Base-by-base conservation (phyloP, 2,113 vertebrate species). In the Puffinus mauretanicus region DNA sequence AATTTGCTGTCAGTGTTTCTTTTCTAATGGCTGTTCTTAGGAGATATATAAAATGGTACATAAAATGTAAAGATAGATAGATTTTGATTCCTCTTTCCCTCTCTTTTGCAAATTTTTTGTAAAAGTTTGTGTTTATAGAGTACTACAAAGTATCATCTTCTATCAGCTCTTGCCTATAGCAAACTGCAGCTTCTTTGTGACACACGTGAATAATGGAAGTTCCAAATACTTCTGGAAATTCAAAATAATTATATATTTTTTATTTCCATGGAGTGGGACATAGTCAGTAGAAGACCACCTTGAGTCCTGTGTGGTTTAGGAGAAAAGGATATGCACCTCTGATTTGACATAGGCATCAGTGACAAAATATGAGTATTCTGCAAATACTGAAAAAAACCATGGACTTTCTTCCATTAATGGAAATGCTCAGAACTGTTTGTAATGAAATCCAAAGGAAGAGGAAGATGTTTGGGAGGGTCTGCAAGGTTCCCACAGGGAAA, bases 401-500 rank as follows among this genome's bases (percentile, higher is more conserved):
- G 21, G 44, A 51, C 24, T 72, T 75, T 57, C 46, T 91, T 85
- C 65, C 58, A 26, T 44, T 52, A 60, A 46, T 72, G 40, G n/a
- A 65, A 88, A 62, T 90, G 86, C 36, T 92, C 60, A 62, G 61
- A 88, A 86, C n/a, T 54, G 44, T 34, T 80, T 79, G 29, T 81
- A 67, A 46, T 86, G n/a, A 78, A 78, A 82, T 76, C 32, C 61
- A 61, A 58, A 88, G 64, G 73, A 94, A 89, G 64, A 81, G 52
- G 61, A 82, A 66, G 70, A 78, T 49, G 34, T 85, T 60, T 82
- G 67, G 66, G 84, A 96, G 60, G n/a, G 51, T 71, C 78, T 94
- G 40, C 61, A 75, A n/a, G 38, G 70, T 75, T 96, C n/a, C 73
- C 54, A 26, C 44, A 58, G 73, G 49, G 60, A 91, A 73, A 47